Evolutionary conservation across 2,113 vertebrate species (phyloP).

Genomic region (Phaethornis superciliosus): DNA sequence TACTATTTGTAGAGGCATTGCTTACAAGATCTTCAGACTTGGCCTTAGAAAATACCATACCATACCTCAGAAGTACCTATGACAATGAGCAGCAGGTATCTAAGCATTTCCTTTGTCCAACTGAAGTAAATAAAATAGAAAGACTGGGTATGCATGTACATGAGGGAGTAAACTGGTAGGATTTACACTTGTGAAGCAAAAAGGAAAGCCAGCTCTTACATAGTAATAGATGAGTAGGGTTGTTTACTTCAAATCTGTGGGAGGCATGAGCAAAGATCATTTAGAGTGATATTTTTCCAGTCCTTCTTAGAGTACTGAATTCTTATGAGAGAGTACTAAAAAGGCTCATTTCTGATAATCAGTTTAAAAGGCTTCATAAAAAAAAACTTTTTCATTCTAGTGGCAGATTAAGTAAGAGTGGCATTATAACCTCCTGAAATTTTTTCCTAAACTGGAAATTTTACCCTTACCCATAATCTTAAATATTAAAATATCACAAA

Average conservation of each 20-base stretch:
- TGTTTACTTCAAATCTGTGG: not conserved
- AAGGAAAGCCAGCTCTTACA: not conserved
- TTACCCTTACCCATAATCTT: not conserved
- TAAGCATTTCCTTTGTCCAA: not conserved
- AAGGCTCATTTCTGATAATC: not conserved
- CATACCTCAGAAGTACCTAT: not conserved
- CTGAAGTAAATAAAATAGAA: not conserved
- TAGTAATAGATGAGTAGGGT: not conserved
- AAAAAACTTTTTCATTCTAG: not conserved
- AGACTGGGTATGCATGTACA: accelerated
- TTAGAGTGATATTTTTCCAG: not conserved
- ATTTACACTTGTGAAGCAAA: not conserved
- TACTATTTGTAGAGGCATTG: not conserved
- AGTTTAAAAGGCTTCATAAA: not conserved
- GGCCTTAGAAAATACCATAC: not conserved
- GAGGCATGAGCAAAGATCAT: not conserved
- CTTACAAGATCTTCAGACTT: not conserved
- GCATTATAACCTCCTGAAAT: not conserved
- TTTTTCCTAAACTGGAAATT: not conserved
- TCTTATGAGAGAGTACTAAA: not conserved
- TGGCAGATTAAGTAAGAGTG: not conserved
- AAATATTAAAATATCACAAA: not conserved
- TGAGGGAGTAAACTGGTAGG: not conserved
- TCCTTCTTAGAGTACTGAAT: not conserved
- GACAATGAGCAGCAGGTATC: not conserved